phyloP scores from a whole-genome alignment of 1,140 invertebrate species.

The Pseudomyrmex cubaensis region DNA sequence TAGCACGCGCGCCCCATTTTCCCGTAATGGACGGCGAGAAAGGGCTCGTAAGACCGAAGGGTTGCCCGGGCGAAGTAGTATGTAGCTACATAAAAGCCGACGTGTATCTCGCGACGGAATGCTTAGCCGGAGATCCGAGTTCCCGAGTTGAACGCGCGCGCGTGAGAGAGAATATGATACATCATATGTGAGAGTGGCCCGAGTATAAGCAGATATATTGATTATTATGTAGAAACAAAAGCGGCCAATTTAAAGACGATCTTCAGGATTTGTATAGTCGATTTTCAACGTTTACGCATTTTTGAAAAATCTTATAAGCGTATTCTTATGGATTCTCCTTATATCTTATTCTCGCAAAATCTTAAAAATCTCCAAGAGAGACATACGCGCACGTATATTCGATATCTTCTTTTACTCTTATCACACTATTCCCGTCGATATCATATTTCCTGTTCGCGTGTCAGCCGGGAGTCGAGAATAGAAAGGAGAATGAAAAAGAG shows the following conservation, averaged over 20 bases:
- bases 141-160: conserved; percentile 30
- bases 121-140: conserved; percentile 50
- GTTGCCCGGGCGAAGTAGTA: conserved; percentile 32
- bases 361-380: neutral
- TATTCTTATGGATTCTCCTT: neutral
- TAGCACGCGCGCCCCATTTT: conserved; percentile 69
- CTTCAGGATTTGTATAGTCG: neutral
- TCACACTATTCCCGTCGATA: neutral
- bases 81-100: conserved; percentile 61
- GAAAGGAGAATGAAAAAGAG: neutral
- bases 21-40: conserved; percentile 53
- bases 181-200: neutral
- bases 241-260: too few species aligned
- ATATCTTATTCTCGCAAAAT: conserved; percentile 10
- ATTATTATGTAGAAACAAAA: conserved; percentile 14
- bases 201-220: conserved; percentile 11
- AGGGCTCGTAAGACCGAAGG: conserved; percentile 61
- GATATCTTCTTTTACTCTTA: neutral
- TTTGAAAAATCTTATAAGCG: neutral
- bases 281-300: neutral
- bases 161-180: conserved; percentile 53
- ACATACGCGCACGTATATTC: neutral
- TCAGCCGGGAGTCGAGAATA: neutral
- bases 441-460: neutral
- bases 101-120: conserved; percentile 52